Base-by-base conservation (phyloP, 2,888 invertebrate genomes). In the Theretra japonica region DNA sequence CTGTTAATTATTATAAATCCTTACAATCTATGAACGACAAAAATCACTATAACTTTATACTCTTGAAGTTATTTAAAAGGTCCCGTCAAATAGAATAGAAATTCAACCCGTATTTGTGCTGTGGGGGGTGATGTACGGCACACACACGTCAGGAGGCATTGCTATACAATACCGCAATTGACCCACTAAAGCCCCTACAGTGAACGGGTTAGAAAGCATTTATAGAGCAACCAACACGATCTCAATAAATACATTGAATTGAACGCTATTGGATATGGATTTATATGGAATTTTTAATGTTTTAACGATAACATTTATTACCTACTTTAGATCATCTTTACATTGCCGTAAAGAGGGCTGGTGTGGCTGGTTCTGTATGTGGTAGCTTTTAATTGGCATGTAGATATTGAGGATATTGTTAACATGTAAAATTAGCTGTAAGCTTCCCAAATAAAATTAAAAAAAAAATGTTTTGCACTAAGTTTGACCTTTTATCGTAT, bases 91-190 rank as follows among this genome's bases (percentile, higher is more conserved):
- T 53, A 53, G n/a, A 19, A 53, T 53, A n/a, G 19, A 53, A 53
- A 53, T 53, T 53, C 53, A 53, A n/a, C 53, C n/a, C 53, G 53
- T 7, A 53, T 53, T 53, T 53, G 53, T 53, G 53, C n/a, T n/a
- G 53, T n/a, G n/a, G n/a, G 6, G 19, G 4, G 19, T 19, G 50
- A 6, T 50, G 50, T 50, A 50, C 53, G 19, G n/a, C 6, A n/a
- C n/a, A n/a, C 6, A 53, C 53, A 53, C 6, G n/a, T 53, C 53
- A 53, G 53, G 53, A 53, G 53, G 53, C 53, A 53, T 53, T 53
- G 53, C n/a, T 53, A 53, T 53, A 53, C 53, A 53, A 53, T 53
- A 53, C 53, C 53, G 53, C 53, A 53, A 53, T 53, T 53, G 53
- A 53, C 53, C 53, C 53, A 53, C n/a, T 53, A 53, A 53, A 53